These are phyloP conservation scores for Epizoanthus scotinus DNA, from an alignment of 92 coral and sea anemone species.

Conservation along the genomic window DNA sequence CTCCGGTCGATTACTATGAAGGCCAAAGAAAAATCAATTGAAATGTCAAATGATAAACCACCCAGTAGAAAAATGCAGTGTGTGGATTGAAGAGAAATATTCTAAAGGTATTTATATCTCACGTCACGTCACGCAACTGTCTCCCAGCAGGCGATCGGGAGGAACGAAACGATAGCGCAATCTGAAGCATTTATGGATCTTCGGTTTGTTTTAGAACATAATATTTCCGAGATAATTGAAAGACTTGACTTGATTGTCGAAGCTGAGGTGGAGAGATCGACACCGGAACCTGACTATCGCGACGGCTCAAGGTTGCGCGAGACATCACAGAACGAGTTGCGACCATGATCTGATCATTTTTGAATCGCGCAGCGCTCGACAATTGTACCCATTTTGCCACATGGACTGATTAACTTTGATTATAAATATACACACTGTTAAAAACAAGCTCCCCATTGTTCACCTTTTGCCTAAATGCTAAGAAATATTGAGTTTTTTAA, in stretches of 20 bases:
- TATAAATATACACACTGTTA: too few species aligned
- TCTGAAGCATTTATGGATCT: not conserved
- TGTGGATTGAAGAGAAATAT: conserved; percentile 4
- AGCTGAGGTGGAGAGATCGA: not conserved
- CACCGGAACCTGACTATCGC: too few species aligned
- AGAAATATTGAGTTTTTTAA: too few species aligned
- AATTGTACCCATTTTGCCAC: too few species aligned
- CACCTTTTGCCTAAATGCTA: too few species aligned
- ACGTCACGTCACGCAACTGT: conserved; percentile 20
- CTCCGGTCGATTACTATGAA: not conserved
- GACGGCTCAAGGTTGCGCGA: too few species aligned
- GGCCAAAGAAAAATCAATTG: not conserved
- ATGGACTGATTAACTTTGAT: too few species aligned
- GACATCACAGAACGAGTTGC: too few species aligned
- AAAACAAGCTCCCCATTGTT: too few species aligned
- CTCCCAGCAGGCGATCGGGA: not conserved
- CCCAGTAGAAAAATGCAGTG: conserved; percentile 31
- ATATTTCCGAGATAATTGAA: conserved; percentile 2
- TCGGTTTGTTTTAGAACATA: not conserved
- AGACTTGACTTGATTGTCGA: not conserved
- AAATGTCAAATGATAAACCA: not conserved
- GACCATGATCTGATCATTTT: too few species aligned
- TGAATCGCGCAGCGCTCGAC: too few species aligned
- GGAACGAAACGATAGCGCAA: not conserved
- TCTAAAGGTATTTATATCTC: not conserved